Evolutionary conservation across 1,140 invertebrate genomes (phyloP).

Genomic region (Hestina assimilis): DNA sequence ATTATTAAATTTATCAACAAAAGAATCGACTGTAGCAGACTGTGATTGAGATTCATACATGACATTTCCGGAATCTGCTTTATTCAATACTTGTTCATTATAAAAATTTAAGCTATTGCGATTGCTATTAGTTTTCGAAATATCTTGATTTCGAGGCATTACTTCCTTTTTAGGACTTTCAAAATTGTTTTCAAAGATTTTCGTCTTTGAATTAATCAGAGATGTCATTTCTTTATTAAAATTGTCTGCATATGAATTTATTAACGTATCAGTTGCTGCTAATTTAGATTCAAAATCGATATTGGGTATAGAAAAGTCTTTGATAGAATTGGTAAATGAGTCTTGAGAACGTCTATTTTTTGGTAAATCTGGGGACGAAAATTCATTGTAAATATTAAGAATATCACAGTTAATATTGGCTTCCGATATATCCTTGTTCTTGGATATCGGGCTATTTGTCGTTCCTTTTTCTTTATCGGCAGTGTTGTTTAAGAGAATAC

Average conservation of each 20-base stretch:
- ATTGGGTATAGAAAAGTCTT: background rate
- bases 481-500: background rate
- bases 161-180: background rate
- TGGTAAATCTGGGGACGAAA: background rate
- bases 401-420: background rate
- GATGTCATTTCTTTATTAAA: conserved; percentile 8
- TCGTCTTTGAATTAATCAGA: background rate
- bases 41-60: no score
- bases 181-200: background rate
- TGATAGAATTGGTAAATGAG: background rate
- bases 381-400: background rate
- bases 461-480: background rate
- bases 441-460: background rate
- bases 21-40: no score
- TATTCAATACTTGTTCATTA: background rate
- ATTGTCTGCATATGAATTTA: background rate
- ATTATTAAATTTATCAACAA: background rate
- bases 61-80: no score
- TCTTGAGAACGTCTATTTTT: background rate
- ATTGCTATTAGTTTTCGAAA: background rate
- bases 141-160: no score
- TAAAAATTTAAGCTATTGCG: background rate
- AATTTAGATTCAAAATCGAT: background rate
- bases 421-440: background rate
- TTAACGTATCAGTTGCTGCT: background rate